Evolutionary conservation across 2,888 invertebrate species (phyloP), one percentile per base, ranked within the genome.

Genomic region (Ichneumoninae sp.): DNA sequence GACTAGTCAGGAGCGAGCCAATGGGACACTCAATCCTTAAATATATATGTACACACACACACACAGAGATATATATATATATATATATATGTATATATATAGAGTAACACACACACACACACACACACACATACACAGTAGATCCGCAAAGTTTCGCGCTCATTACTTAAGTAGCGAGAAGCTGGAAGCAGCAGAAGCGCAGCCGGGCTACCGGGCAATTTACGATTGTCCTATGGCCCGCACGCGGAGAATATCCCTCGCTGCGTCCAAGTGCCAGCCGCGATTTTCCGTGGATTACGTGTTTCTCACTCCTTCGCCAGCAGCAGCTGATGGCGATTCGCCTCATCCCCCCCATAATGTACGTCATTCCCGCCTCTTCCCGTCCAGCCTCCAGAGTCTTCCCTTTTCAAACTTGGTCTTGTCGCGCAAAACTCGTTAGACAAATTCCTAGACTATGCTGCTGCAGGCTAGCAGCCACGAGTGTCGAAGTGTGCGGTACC

Each of bases 141-240:
- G 69, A 78, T 40, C 78, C 70, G 75, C 79, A 86, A 89, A 89
- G 86, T 90, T 90, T 90, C 82, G 54, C 70, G 88, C 87, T 90
- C 89, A 89, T 90, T 90, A 90, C 87, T 88, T 90, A 88, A 90
- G 90, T 90, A 90, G 86, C 87, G 87, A 80, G 85, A 86, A 86
- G 70, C 72, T 74, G 52, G 72, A 80, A 72, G 80, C 69, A 36
- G 57, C 70, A 68, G 77, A 60, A 72, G 77, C 40, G 22, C 70
- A 76, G 66, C 78, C 65, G 65, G 19, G 80, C 85, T 71, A 72
- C 70, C 78, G 33, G 68, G 83, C 82, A 89, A 90, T 90, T 90
- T 89, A 88, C 89, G 88, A 89, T 88, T 87, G 89, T 88, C 87
- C 85, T 83, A 40, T 78, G 81, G 50, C 30, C 69, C 66, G 50